Evolutionary conservation across 35 echinoderm and acorn worm genomes (phyloP), one percentile per base, ranked within the genome.

Genomic region (Chiridota heheva): DNA sequence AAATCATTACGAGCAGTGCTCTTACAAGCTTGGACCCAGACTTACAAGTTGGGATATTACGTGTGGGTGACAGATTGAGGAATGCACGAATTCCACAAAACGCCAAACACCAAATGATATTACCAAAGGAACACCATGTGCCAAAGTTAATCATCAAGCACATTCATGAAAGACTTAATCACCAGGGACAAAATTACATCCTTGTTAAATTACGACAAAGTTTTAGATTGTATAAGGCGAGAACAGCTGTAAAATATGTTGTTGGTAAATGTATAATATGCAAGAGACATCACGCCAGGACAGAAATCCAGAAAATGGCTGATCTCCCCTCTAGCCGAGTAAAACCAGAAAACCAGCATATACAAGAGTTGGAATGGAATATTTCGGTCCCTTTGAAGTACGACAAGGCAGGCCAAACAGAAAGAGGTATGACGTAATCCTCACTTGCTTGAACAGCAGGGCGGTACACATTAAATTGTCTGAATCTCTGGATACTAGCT

Each of bases 341-440:
- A 22, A 28, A 60, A 7, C 7, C 75, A 69, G 60, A 68, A 16
- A 77, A 48, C 2, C n/a, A 36, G 59, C 47, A 34, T 87, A 68
- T n/a, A 67, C 63, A 34, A 7, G 38, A 22, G 44, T 34, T 49
- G 87, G 79, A 17, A 26, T 90, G 10, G 70, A 84, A 31, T 80
- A 79, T n/a, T 91, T 85, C 63, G 82, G 82, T 12, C 82, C 82
- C 63, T 59, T 80, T 73, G 27, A 66, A 69, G 35, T 77, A 51
- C 73, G 44, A 16, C 34, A 59, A 24, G 45, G 57, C 1, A 7
- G 86, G 48, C 61, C 32, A 32, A 40, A 40, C 8, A 24, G 60
- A 0, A 84, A 78, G 17, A 13, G 74, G 42, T 91, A 86, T 63
- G 65, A 65, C 0, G 81, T 85, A 2, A 20, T 91, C 4, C 79